These are phyloP conservation scores for Brenthis daphne DNA, from an alignment of 2,888 invertebrate genomes.

Conservation along the genomic window DNA sequence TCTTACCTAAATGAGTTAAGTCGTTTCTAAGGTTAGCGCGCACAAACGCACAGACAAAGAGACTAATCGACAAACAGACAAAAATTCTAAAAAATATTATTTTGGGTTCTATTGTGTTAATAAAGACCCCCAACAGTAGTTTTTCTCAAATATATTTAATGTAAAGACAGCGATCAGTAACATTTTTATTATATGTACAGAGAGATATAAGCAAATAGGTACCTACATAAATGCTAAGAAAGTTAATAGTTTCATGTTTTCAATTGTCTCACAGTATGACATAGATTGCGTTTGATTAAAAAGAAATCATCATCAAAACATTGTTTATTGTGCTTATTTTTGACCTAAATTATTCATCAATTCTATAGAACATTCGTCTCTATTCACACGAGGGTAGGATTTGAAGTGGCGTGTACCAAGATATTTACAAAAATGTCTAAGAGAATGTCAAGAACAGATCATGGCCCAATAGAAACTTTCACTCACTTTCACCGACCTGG, in stretches of 20 bases:
- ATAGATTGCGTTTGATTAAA: constrained; percentile 37
- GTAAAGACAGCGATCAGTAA: too few species aligned
- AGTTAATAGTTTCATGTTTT: constrained; percentile 14
- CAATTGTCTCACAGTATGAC: constrained; percentile 22
- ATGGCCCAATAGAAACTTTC: constrained; percentile 73
- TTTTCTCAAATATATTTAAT: too few species aligned
- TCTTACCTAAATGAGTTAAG: too few species aligned
- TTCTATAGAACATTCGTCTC: constrained; percentile 10
- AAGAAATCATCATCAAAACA: constrained; percentile 41
- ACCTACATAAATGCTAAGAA: constrained; percentile 1
- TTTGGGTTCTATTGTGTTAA: too few species aligned
- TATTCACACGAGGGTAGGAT: constrained; percentile 17
- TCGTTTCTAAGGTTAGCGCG: too few species aligned
- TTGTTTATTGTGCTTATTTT: constrained; percentile 23
- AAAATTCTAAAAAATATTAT: too few species aligned
- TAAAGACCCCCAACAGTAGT: too few species aligned
- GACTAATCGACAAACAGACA: too few species aligned
- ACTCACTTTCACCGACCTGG: constrained; percentile 74
- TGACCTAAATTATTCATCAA: constrained; percentile 24
- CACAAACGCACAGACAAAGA: too few species aligned
- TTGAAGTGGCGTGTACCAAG: constrained; percentile 16
- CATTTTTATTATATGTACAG: too few species aligned
- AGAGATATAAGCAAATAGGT: too few species aligned
- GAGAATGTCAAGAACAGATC: constrained; percentile 71
- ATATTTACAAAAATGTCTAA: constrained; percentile 46